Evolutionary conservation across 2,888 invertebrate species (phyloP).

Genomic region (Dastarcus helophoroides): DNA sequence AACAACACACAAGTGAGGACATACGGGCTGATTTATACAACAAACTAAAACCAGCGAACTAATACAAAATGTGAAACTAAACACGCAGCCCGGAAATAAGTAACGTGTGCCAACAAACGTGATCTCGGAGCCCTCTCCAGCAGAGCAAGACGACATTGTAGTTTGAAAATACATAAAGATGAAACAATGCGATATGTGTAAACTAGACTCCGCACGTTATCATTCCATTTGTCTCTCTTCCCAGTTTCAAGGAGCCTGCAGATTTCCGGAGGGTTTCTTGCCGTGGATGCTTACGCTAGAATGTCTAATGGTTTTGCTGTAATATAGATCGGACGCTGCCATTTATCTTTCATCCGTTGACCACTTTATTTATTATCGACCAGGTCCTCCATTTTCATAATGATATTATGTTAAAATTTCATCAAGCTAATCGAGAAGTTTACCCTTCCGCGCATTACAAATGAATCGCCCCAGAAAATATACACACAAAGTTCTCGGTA

Average conservation of each 20-base stretch:
- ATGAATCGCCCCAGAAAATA: no score
- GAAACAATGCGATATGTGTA: constrained; percentile 33
- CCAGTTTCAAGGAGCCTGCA: constrained; percentile 20
- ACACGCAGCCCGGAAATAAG: constrained; percentile 31
- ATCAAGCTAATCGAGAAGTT: no score
- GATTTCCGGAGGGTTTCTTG: constrained; percentile 24
- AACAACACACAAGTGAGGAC: neutral
- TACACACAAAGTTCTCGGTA: no score
- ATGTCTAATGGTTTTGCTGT: constrained; percentile 1
- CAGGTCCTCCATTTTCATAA: no score
- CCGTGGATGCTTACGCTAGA: constrained; percentile 7
- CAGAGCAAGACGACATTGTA: constrained; percentile 16
- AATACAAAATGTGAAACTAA: constrained; percentile 12
- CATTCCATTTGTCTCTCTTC: constrained; percentile 32
- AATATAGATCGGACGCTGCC: neutral
- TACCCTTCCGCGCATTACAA: no score
- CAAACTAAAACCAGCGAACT: constrained; percentile 6
- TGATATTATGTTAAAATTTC: no score
- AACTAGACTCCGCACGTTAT: constrained; percentile 27
- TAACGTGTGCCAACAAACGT: constrained; percentile 31
- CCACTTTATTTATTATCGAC: neutral
- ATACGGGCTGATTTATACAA: constrained; percentile 1
- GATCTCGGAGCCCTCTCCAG: constrained; percentile 17
- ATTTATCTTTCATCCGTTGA: neutral
- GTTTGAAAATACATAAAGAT: constrained; percentile 35